Evolutionary conservation across 2,888 invertebrate genomes (phyloP).

Genomic region (Diarsia brunnea): DNA sequence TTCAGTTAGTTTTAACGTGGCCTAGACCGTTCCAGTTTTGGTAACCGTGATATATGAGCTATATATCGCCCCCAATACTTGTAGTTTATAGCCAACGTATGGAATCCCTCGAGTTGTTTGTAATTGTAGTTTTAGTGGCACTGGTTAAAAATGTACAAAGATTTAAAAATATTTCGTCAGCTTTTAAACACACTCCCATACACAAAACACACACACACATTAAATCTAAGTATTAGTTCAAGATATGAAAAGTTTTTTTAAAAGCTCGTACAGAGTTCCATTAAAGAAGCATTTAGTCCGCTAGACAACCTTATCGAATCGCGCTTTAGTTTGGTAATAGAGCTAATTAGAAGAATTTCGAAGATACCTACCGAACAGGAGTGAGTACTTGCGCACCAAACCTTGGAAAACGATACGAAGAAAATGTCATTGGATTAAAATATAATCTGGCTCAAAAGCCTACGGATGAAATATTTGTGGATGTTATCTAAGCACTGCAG

Average conservation of each 20-base stretch:
- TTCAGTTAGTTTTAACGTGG: neutral
- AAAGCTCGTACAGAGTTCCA: neutral
- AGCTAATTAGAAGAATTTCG: neutral
- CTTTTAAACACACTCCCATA: neutral
- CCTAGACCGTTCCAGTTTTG: constrained; percentile 21
- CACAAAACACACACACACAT: too few species aligned
- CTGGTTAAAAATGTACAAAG: constrained; percentile 3
- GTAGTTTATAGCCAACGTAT: constrained; percentile 41
- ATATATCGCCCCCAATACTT: neutral
- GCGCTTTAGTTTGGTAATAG: neutral
- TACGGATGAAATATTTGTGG: neutral
- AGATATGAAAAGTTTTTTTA: constrained; percentile 1
- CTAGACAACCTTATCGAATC: neutral
- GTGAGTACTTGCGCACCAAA: neutral
- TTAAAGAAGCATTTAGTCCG: neutral
- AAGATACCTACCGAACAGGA: neutral
- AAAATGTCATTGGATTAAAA: neutral
- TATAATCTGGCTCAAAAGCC: neutral
- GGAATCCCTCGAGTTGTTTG: constrained; percentile 44
- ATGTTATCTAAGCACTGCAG: neutral
- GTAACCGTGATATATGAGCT: constrained; percentile 25
- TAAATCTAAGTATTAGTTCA: neutral
- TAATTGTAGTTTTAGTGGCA: constrained; percentile 31
- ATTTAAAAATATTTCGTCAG: constrained; percentile 15
- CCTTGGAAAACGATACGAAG: neutral